Base-by-base conservation (phyloP, 2,797 vertebrate species). In the Lacerta viridis region DNA sequence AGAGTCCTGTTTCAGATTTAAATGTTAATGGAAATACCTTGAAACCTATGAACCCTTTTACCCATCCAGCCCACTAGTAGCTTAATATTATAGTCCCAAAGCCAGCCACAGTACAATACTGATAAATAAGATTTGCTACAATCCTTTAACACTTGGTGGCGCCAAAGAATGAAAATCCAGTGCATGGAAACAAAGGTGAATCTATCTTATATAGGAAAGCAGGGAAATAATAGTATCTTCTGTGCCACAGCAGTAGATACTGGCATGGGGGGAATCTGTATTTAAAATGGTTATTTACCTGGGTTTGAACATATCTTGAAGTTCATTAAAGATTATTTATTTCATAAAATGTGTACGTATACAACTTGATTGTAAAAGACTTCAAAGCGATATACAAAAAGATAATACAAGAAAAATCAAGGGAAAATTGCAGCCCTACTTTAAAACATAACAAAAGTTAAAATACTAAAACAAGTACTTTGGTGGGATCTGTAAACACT, bases 91-190 rank as follows among this genome's bases (percentile, higher is more conserved):
- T 5, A 66, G 64, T 20, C 41, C 9, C 1, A 3, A 66, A 43
- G 7, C 61, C 39, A 43, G 9, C 7, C 36, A 64, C 59, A 77
- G 5, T 10, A 39, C 39, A 13, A 5, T 59, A 8, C 59, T 11
- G 15, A n/a, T 43, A n/a, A 39, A 25, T 72, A 89, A 61, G 5
- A 64, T 50, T 87, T 83, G 20, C 46, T 82, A 3, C 39, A 23
- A 61, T 20, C 1, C 76, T 95, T 84, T 84, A 90, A 91, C 95
- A 86, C 96, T 69, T 90, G 96, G 64, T 96, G 96, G 97, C 94
- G 90, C 95, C 95, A 95, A 85, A 89, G 92, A 68, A 85, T 83
- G 33, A 89, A 46, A 78, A 55, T 80, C 25, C 80, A 41, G 17
- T 46, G 8, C 61, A 15, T 83, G 20, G 20, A 64, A 41, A 7